A percentile compares a stretch with the other conserved stretches of the same genome.
phyloP scores from a whole-genome alignment of 2,113 vertebrate species.

The Passer domesticus region DNA sequence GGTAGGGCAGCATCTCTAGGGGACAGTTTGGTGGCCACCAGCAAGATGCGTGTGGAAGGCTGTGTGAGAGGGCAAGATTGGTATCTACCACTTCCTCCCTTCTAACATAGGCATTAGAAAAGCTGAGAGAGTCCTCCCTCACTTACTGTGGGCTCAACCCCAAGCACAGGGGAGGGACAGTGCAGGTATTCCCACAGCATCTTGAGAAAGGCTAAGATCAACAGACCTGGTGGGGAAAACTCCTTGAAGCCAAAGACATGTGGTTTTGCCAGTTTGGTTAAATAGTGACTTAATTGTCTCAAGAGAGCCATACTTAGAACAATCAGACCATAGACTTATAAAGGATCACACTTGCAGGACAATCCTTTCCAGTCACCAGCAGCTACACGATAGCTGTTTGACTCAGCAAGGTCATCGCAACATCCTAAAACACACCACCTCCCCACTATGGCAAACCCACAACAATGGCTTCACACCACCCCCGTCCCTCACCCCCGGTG shows the following conservation, averaged over 20 bases:
- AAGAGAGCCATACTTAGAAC: fast-evolving
- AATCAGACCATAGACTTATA: background rate
- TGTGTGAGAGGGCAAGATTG: background rate
- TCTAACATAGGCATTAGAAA: background rate
- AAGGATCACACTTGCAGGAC: background rate
- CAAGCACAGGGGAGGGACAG: background rate
- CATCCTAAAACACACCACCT: background rate
- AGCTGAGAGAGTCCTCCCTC: background rate
- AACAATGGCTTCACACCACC: background rate
- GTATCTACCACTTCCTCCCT: conserved; percentile 44
- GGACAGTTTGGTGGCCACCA: background rate
- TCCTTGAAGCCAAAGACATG: background rate
- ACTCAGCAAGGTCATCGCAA: background rate
- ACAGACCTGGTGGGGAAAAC: background rate
- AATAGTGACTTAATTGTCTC: background rate
- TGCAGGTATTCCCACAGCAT: background rate
- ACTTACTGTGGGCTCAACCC: fast-evolving
- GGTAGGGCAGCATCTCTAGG: background rate
- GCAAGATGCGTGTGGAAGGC: background rate
- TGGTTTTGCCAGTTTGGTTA: background rate
- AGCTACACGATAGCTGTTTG: background rate
- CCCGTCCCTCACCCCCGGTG: fast-evolving
- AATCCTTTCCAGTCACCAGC: background rate
- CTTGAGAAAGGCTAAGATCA: background rate
- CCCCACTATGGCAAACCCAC: background rate